Percentiles rank a stretch among this genome's conserved stretches.
These are phyloP conservation scores for Trileptium ribeirensis DNA, from an alignment of 2,888 invertebrate genomes.

Conservation along the genomic window DNA sequence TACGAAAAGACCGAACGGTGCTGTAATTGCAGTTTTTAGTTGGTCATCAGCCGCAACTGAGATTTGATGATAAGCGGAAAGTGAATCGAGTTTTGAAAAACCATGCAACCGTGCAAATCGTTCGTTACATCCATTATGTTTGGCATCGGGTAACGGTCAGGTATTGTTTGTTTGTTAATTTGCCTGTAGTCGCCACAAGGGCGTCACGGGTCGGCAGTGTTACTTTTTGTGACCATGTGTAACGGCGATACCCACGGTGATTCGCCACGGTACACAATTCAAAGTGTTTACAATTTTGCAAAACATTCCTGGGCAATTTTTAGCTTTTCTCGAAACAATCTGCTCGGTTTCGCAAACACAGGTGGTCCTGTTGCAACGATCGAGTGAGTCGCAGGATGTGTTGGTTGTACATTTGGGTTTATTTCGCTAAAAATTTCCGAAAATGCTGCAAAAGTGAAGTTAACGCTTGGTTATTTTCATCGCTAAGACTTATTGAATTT, in stretches of 20 bases:
- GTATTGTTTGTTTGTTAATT: background rate
- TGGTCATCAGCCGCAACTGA: background rate
- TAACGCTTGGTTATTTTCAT: background rate
- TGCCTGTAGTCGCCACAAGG: background rate
- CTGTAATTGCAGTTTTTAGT: background rate
- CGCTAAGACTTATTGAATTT: background rate
- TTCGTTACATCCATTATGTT: background rate
- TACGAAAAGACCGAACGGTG: too few species aligned
- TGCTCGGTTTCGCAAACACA: background rate
- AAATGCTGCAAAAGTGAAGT: background rate
- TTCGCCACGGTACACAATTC: background rate
- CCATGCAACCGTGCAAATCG: background rate
- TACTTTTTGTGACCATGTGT: background rate
- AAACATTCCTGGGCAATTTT: background rate
- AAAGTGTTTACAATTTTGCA: background rate
- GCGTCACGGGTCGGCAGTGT: too few species aligned
- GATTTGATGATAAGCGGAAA: background rate
- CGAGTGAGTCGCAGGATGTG: background rate
- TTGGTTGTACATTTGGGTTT: background rate
- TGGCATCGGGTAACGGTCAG: background rate
- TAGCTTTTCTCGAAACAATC: slow-evolving; percentile 2
- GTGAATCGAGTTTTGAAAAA: background rate
- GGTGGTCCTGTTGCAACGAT: background rate
- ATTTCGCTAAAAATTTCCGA: background rate
- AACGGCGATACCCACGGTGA: background rate